phyloP scores from a whole-genome alignment of 1,140 invertebrate genomes.

The Cryptotermes secundus region DNA sequence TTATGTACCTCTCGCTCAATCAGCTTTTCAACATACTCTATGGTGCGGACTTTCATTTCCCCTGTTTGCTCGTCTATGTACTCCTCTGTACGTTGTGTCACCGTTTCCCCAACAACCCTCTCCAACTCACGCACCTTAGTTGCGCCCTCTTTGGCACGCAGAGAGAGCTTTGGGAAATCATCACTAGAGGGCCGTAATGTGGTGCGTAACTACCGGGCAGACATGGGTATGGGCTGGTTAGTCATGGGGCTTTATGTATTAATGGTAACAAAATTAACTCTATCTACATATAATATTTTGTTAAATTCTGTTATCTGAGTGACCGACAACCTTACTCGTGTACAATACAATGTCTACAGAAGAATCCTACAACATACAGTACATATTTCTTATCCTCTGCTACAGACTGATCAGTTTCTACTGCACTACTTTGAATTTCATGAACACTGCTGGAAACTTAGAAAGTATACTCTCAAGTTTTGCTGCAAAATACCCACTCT shows the following conservation, averaged over 20 bases:
- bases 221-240: conserved; percentile 23
- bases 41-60: conserved; percentile 79
- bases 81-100: conserved; percentile 82
- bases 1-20: conserved; percentile 87
- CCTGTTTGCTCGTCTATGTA: conserved; percentile 82
- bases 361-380: too few relatives aligned
- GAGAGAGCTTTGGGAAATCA: conserved; percentile 78
- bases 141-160: conserved; percentile 76
- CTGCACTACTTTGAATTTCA: too few relatives aligned
- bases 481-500: too few relatives aligned
- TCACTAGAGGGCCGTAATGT: conserved; percentile 58
- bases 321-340: too few relatives aligned
- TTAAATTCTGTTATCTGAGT: too few relatives aligned
- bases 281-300: neutral
- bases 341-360: too few relatives aligned
- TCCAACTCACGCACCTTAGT: conserved; percentile 82
- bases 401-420: too few relatives aligned
- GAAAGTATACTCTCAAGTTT: too few relatives aligned
- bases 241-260: neutral
- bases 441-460: too few relatives aligned
- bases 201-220: conserved; percentile 30
- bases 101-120: conserved; percentile 84
- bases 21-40: conserved; percentile 91
- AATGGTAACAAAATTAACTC: too few relatives aligned
- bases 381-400: too few relatives aligned